phyloP scores from a whole-genome alignment of 2,888 invertebrate genomes.

The Macaria liturata region DNA sequence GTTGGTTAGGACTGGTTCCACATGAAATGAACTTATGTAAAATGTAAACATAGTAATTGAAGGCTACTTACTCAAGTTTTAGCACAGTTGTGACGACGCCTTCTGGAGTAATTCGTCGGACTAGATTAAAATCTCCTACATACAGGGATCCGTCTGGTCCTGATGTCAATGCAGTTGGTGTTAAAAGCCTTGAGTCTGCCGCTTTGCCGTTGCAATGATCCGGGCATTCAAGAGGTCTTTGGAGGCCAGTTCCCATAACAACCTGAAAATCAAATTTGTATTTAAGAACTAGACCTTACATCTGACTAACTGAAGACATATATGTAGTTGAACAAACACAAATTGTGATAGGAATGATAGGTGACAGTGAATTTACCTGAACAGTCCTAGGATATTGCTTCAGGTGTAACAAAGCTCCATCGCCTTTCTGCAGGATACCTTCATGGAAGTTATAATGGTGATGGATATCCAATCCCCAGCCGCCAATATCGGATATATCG shows the following conservation, averaged over 20 bases:
- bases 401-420: constrained; percentile 96
- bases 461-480: constrained; percentile 98
- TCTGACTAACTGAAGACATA: neutral
- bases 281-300: neutral
- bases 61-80: constrained; percentile 87
- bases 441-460: constrained; percentile 99
- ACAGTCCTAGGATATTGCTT: constrained; percentile 96
- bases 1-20: neutral
- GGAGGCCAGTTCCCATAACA: constrained; percentile 95
- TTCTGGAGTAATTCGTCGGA: constrained; percentile 94
- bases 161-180: constrained; percentile 96
- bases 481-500: constrained; percentile 97
- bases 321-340: too few relatives aligned
- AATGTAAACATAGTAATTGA: too few relatives aligned
- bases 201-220: constrained; percentile 93
- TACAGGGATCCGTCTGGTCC: constrained; percentile 98
- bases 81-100: constrained; percentile 95
- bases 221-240: constrained; percentile 93
- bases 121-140: constrained; percentile 98
- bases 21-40: too few relatives aligned
- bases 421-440: constrained; percentile 98
- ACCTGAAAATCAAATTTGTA: constrained; percentile 83
- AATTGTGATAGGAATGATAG: too few relatives aligned
- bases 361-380: constrained; percentile 67
- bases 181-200: constrained; percentile 93